Evolutionary conservation across 2,797 vertebrate species (phyloP).

Genomic region (Notolepis coatsorum): DNA sequence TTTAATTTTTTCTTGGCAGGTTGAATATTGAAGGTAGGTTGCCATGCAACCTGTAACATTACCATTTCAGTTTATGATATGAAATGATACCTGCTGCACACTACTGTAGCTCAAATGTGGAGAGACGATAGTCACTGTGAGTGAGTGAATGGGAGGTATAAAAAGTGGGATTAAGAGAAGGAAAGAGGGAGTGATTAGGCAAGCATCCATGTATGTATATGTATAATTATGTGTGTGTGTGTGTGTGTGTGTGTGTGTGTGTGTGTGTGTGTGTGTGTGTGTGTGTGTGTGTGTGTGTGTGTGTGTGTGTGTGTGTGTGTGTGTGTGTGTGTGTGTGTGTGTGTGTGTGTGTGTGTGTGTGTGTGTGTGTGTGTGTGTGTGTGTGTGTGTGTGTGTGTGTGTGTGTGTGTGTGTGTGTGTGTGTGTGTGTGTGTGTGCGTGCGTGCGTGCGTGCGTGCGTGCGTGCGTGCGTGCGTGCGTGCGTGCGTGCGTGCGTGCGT

Average conservation of each 20-base stretch:
- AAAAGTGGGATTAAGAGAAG: not conserved
- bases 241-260: not conserved
- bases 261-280: not conserved
- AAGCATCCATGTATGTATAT: not conserved
- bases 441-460: not conserved
- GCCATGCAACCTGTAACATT: not conserved
- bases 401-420: too few relatives aligned
- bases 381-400: too few relatives aligned
- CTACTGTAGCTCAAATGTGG: too few relatives aligned
- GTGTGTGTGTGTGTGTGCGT: too few relatives aligned
- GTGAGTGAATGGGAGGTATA: too few relatives aligned
- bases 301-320: not conserved
- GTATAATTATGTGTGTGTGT: too few relatives aligned
- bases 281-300: not conserved
- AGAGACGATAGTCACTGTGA: too few relatives aligned
- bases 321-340: not conserved
- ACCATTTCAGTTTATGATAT: too few relatives aligned
- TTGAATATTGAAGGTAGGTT: constrained; percentile 5
- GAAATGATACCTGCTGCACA: too few relatives aligned
- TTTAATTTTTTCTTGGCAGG: constrained; percentile 20
- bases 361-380: not conserved
- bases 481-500: not conserved
- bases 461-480: constrained; percentile 6
- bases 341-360: not conserved
- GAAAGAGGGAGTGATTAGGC: not conserved